These are phyloP conservation scores for Geopemphigus sp. DNA, from an alignment of 1,140 invertebrate species.

Conservation along the genomic window DNA sequence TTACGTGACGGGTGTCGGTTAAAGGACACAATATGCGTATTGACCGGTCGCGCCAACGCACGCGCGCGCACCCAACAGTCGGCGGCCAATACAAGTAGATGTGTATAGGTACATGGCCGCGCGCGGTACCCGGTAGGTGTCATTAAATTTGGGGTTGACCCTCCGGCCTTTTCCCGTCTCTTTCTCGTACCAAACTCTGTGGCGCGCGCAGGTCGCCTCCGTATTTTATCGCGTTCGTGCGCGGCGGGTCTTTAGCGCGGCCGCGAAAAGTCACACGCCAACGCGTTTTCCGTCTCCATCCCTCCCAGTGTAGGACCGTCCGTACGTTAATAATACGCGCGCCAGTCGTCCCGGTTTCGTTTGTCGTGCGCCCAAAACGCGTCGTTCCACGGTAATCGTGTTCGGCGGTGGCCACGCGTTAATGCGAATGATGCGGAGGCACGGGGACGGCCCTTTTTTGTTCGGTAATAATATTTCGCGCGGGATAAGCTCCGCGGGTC, in stretches of 20 bases:
- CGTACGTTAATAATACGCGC: not conserved
- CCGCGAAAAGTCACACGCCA: constrained; percentile 47
- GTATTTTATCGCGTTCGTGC: constrained; percentile 42
- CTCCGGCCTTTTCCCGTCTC: not conserved
- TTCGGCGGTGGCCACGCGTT: no score
- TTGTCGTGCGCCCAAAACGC: no score
- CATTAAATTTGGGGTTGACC: constrained; percentile 48
- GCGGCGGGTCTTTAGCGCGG: constrained; percentile 35
- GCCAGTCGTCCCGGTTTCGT: not conserved
- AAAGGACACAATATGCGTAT: constrained; percentile 48
- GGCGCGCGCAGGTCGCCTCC: not conserved
- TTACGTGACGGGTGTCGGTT: constrained; percentile 47
- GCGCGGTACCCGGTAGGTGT: constrained; percentile 27
- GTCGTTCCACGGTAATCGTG: no score
- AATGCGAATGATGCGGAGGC: no score
- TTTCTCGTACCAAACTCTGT: not conserved
- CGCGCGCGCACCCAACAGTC: not conserved
- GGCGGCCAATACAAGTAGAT: not conserved
- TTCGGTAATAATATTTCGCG: no score
- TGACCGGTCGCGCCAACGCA: constrained; percentile 22
- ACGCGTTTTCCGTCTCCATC: constrained; percentile 8
- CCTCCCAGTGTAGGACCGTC: not conserved
- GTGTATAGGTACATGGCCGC: not conserved
- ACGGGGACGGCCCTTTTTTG: no score
- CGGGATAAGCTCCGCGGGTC: no score